These are phyloP conservation scores for Dendroctonus ponderosae DNA, from an alignment of 1,140 invertebrate species.

Conservation along the genomic window DNA sequence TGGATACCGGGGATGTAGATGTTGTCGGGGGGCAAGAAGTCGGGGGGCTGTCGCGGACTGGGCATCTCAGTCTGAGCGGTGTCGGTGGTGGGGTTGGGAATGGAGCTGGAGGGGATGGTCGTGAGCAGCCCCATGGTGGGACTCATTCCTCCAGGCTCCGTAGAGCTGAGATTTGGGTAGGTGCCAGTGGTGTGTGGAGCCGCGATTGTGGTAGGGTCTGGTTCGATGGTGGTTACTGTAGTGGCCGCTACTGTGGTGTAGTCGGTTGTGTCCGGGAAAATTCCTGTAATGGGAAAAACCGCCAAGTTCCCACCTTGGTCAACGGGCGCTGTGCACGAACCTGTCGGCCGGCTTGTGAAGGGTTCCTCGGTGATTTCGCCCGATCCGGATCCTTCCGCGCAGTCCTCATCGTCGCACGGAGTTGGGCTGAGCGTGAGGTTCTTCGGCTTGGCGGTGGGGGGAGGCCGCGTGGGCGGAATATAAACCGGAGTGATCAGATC, in stretches of 20 bases:
- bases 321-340: no score
- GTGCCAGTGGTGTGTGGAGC: no score
- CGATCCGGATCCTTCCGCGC: slow-evolving; percentile 70
- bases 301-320: no score
- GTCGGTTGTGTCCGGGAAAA: neutral
- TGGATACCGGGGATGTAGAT: slow-evolving; percentile 40
- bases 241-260: neutral
- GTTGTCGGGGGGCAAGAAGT: slow-evolving; percentile 36
- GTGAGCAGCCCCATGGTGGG: no score
- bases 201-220: no score
- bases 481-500: slow-evolving; percentile 91
- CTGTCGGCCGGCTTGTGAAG: slow-evolving; percentile 6
- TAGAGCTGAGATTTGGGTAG: no score
- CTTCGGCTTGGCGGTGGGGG: slow-evolving; percentile 58
- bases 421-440: slow-evolving; percentile 49
- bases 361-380: slow-evolving; percentile 62
- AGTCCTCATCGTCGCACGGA: slow-evolving; percentile 76
- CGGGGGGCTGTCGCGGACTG: slow-evolving; percentile 13
- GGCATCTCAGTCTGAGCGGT: slow-evolving; percentile 36
- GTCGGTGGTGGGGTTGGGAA: slow-evolving; percentile 16
- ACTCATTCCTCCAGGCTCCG: no score
- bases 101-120: neutral
- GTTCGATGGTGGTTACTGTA: neutral
- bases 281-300: no score
- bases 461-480: slow-evolving; percentile 75